Evolutionary conservation across 2,113 vertebrate genomes (phyloP).

Genomic region (Ailurus styani): DNA sequence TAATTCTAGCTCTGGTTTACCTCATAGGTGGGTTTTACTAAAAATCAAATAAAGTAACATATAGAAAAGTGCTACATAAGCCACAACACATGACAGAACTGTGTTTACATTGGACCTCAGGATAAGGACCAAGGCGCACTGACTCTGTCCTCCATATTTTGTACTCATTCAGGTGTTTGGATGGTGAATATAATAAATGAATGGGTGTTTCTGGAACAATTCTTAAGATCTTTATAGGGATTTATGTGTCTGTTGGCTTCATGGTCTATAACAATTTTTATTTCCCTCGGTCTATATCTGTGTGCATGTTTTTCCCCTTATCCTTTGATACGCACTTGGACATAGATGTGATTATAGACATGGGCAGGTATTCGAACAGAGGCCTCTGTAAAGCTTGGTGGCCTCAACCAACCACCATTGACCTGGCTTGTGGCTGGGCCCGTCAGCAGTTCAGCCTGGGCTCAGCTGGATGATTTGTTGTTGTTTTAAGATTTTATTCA

Average conservation of each 20-base stretch:
- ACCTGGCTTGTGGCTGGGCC: no score
- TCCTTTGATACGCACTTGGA: not conserved
- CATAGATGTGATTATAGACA: no score
- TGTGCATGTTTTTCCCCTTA: not conserved
- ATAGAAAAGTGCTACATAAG: not conserved
- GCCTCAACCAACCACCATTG: no score
- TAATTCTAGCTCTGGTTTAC: not conserved
- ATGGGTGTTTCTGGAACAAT: not conserved
- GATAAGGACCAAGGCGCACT: no score
- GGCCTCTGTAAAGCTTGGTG: not conserved
- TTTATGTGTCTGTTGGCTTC: not conserved
- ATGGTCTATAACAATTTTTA: not conserved
- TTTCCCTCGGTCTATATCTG: not conserved
- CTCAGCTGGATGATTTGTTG: not conserved
- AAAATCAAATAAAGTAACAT: not conserved
- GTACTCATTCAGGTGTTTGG: no score
- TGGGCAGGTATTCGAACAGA: not conserved
- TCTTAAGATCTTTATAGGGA: not conserved
- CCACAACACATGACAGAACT: rapidly evolving
- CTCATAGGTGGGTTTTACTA: not conserved
- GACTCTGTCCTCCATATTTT: not conserved
- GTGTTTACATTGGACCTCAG: not conserved
- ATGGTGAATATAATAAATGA: not conserved
- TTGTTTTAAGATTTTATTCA: not conserved
- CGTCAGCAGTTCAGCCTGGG: not conserved